Evolutionary conservation across 2,113 vertebrate genomes (phyloP).

Genomic region (Oreochromis spilurus): DNA sequence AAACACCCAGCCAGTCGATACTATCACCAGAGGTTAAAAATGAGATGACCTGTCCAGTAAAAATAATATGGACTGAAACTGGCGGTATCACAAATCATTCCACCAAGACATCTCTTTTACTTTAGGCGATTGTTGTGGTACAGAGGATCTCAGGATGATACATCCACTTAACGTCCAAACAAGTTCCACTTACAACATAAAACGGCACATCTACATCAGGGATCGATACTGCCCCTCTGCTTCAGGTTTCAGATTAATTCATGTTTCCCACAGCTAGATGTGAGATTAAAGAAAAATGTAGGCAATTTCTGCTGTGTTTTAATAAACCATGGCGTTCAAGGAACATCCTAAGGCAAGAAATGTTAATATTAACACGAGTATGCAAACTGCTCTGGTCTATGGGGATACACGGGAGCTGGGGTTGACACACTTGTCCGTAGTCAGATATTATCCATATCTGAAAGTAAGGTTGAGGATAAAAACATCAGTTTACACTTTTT

Average conservation of each 20-base stretch:
- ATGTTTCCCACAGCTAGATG: background rate
- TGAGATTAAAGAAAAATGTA: background rate
- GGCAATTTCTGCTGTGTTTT: background rate
- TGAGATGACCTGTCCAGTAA: background rate
- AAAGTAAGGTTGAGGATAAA: background rate
- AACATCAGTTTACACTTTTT: background rate
- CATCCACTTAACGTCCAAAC: slow-evolving; percentile 1
- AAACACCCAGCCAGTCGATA: background rate
- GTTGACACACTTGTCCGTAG: background rate
- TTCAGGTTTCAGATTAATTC: slow-evolving; percentile 10
- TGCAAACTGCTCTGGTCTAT: slow-evolving; percentile 5
- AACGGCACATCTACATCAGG: background rate
- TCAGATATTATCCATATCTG: background rate
- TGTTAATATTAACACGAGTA: slow-evolving; percentile 20
- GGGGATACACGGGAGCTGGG: background rate
- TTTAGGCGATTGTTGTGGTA: background rate
- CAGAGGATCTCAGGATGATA: background rate
- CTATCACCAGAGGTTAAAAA: background rate
- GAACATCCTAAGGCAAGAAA: slow-evolving; percentile 6
- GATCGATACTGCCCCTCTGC: slow-evolving; percentile 27
- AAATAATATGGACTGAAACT: background rate
- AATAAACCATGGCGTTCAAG: slow-evolving; percentile 11
- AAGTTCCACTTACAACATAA: slow-evolving; percentile 15
- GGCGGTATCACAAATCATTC: background rate
- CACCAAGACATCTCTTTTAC: background rate